These are phyloP conservation scores for Choloepus didactylus DNA, from an alignment of 2,797 vertebrate genomes.

Conservation along the genomic window DNA sequence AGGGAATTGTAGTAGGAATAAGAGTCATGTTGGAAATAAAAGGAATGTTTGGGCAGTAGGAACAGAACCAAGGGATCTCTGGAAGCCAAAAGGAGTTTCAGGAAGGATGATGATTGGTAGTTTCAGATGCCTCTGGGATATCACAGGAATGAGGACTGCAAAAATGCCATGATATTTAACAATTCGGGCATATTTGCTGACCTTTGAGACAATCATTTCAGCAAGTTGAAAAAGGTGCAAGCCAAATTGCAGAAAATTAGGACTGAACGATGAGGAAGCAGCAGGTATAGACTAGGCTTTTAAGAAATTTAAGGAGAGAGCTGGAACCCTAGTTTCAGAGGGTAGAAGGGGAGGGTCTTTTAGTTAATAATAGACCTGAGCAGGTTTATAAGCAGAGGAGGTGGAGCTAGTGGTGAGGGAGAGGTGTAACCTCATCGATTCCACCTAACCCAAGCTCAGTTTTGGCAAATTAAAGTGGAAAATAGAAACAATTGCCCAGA, in stretches of 20 bases:
- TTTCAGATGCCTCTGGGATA: not conserved
- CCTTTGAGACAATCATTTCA: constrained; percentile 15
- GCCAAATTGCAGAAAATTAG: not conserved
- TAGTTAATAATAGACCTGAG: not conserved
- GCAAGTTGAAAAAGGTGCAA: constrained; percentile 10
- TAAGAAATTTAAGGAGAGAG: not conserved
- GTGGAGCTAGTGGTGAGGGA: not conserved
- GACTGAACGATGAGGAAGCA: not conserved
- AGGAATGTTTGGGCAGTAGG: not conserved
- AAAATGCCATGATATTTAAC: not conserved
- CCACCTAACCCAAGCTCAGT: not conserved
- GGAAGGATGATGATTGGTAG: not conserved
- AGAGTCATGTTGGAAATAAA: not conserved
- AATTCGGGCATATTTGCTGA: not conserved
- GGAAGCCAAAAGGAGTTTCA: constrained; percentile 11
- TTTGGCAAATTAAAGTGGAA: constrained; percentile 67
- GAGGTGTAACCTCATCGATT: not conserved
- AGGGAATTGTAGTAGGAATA: not conserved
- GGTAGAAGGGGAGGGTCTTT: not conserved
- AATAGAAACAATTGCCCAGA: constrained; percentile 27
- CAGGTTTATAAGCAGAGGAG: not conserved
- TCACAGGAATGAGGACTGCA: not conserved
- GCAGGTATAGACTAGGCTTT: not conserved
- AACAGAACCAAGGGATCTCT: not conserved
- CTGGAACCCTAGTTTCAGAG: not conserved